Evolutionary conservation across 2,888 invertebrate species (phyloP), one percentile per base, ranked within the genome.

Genomic region (Elmis aenea): DNA sequence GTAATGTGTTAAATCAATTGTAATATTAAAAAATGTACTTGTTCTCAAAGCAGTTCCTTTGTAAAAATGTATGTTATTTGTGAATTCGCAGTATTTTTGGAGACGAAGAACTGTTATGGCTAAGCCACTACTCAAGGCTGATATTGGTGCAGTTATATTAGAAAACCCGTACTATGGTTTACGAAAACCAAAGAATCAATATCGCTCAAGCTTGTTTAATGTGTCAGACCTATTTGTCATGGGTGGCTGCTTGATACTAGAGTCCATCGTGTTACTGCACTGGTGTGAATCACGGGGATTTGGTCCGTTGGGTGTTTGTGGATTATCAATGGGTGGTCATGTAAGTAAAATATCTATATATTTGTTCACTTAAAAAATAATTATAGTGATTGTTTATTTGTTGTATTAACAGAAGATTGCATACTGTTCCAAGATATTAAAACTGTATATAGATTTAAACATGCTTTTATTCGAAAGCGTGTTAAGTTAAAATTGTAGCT

Each of bases 141-240:
- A 90, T 22, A 91, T 97, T 52, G 95, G 86, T 30, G 89, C 96
- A 2, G 85, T 99, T 31, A 80, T 99, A 43, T 69, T 99, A 48
- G 96, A 97, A 72, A 99, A 97, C 70, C 97, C 99, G 5, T 99
- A 91, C 70, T 93, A 93, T 68, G 94, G 93, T 16, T 66, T 80
- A 1, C 74, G 94, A 46, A 94, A 93, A 70, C 94, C 94, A 1
- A 79, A 79, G 47, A 81, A 86, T 62, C 92, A 92, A 78, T 69
- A 81, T 40, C 83, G 94, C 18, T 96, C 95, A 1, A 85, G 87
- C 55, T 77, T 99, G 30, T 87, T 88, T 63, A 89, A 96, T 71
- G 96, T 97, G 2, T 90, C 92, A 11, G 97, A 99, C 66, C 86
- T 99, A 62, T 96, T 99, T 74, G 90, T 97, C 48, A 99, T 99